Conservation (phyloP, 1,140 invertebrate species). For the Drosophila nannoptera region DNA sequence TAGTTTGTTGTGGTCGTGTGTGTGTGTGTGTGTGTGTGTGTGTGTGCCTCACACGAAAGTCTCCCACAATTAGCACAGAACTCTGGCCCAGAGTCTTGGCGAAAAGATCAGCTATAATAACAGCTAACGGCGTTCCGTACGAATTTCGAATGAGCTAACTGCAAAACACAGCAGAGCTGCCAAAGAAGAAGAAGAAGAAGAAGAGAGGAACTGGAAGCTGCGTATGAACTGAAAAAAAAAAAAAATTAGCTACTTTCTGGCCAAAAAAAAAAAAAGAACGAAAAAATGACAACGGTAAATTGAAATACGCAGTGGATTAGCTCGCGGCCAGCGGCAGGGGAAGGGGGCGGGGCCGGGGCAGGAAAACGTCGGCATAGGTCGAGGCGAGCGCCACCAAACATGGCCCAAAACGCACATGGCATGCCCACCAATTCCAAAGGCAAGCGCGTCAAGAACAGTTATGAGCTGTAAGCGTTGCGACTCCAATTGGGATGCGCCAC, state of each 20-base stretch:
- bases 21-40: too few relatives aligned
- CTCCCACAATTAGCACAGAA: conserved; percentile 65
- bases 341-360: conserved; percentile 4
- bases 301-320: conserved; percentile 72
- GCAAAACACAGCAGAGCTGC: neutral
- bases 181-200: too few relatives aligned
- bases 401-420: conserved; percentile 68
- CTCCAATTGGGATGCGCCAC: conserved; percentile 61
- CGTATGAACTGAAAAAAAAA: neutral
- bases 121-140: conserved; percentile 58
- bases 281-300: conserved; percentile 59
- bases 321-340: conserved; percentile 22
- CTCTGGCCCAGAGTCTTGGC: conserved; percentile 3
- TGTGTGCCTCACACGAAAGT: conserved; percentile 16
- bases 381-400: conserved; percentile 36
- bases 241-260: conserved; percentile 21
- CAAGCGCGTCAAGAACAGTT: conserved; percentile 76
- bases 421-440: conserved; percentile 68
- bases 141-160: conserved; percentile 40
- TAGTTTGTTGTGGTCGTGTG: conserved; percentile 23
- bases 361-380: conserved; percentile 19
- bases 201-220: conserved; percentile 25
- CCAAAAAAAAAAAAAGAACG: conserved; percentile 21
- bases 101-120: conserved; percentile 39
- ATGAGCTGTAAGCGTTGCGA: conserved; percentile 61